A percentile compares a stretch with the other conserved stretches of the same genome.
Evolutionary conservation across 1,140 invertebrate genomes (phyloP).

Genomic region (Solenopsis fugax): DNA sequence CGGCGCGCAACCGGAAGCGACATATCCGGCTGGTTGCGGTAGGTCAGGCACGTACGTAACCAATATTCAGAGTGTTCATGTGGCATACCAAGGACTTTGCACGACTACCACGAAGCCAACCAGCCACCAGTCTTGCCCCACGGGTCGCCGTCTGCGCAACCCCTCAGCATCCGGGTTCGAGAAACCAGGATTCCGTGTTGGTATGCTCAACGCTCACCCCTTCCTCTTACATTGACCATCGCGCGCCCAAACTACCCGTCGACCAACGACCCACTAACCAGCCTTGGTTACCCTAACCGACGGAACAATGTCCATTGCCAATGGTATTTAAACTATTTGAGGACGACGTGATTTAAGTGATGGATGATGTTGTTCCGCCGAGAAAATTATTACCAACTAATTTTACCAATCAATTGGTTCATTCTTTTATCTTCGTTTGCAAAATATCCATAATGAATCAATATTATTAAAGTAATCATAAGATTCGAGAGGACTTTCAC

Average conservation of each 20-base stretch:
- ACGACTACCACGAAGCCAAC: neutral
- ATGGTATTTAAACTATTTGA: constrained; percentile 68
- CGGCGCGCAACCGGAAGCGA: constrained; percentile 63
- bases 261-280: neutral
- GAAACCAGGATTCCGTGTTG: constrained; percentile 35
- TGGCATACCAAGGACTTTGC: constrained; percentile 68
- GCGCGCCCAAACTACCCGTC: neutral
- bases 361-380: constrained; percentile 5
- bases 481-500: neutral
- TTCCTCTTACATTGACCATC: neutral
- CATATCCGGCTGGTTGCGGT: constrained; percentile 67
- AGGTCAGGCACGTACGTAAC: constrained; percentile 70
- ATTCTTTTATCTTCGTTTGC: neutral
- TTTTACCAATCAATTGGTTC: constrained; percentile 43
- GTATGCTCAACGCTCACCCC: neutral
- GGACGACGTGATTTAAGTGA: constrained; percentile 57
- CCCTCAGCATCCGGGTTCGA: constrained; percentile 23
- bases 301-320: neutral
- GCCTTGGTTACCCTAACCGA: neutral
- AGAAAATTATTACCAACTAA: constrained; percentile 63
- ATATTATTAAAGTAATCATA: neutral
- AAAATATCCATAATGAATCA: neutral
- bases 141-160: constrained; percentile 5
- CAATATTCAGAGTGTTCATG: constrained; percentile 68
- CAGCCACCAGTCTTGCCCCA: neutral